Conservation (phyloP, 2,888 invertebrate genomes). For the Drosophila neotestacea region DNA sequence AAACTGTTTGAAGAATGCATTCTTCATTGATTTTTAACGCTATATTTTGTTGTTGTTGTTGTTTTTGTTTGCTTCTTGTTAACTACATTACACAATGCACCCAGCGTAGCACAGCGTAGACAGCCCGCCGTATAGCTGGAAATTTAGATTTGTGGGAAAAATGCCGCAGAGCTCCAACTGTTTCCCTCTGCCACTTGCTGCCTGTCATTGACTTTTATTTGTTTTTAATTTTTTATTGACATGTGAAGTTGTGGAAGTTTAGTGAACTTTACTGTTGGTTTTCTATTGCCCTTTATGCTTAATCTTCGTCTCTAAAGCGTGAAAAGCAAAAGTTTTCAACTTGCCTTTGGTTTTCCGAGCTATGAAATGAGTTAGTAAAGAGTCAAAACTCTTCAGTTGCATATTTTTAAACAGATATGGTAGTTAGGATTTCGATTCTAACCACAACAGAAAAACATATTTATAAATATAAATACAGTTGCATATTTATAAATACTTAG, state of each 20-base stretch:
- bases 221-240: constrained; percentile 82
- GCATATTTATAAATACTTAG: constrained; percentile 1
- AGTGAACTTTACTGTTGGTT: constrained; percentile 71
- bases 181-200: constrained; percentile 15
- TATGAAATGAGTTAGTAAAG: constrained; percentile 22
- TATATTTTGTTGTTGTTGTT: constrained; percentile 11
- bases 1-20: constrained; percentile 70
- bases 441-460: no score
- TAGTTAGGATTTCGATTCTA: no score
- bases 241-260: constrained; percentile 79
- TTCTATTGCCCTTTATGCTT: constrained; percentile 49
- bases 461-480: no score
- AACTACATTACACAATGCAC: constrained; percentile 78
- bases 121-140: constrained; percentile 42
- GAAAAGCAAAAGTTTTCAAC: constrained; percentile 73
- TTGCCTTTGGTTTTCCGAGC: constrained; percentile 26
- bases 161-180: constrained; percentile 37
- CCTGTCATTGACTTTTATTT: constrained; percentile 76
- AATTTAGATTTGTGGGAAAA: constrained; percentile 81
- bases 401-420: background rate
- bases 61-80: constrained; percentile 76
- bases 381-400: constrained; percentile 2
- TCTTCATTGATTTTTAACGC: constrained; percentile 71
- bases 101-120: constrained; percentile 4
- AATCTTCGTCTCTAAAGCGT: constrained; percentile 32